Evolutionary conservation across 2,113 vertebrate species (phyloP).

Genomic region (Zapus hudsonius): DNA sequence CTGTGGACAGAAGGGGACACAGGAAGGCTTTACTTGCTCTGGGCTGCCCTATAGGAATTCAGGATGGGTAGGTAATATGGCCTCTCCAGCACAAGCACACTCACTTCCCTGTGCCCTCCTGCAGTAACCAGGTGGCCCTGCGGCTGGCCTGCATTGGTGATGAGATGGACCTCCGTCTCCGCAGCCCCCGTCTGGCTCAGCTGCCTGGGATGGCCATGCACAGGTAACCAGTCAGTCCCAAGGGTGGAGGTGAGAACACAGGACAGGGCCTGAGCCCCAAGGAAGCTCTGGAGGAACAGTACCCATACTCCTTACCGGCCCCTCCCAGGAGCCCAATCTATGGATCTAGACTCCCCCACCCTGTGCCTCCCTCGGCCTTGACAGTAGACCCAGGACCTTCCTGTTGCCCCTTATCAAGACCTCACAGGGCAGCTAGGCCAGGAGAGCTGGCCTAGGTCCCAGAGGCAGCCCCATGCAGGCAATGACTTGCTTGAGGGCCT

Average conservation of each 20-base stretch:
- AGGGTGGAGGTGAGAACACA: background rate
- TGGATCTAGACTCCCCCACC: background rate
- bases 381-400: background rate
- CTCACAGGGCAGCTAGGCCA: background rate
- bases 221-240: slow-evolving; percentile 44
- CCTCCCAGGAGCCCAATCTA: background rate
- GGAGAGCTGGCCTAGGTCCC: background rate
- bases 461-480: background rate
- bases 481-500: background rate
- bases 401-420: background rate
- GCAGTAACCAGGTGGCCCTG: slow-evolving; percentile 85
- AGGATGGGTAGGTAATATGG: background rate
- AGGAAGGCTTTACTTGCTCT: background rate
- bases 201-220: slow-evolving; percentile 37
- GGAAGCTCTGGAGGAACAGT: background rate
- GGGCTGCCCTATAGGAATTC: too few species aligned
- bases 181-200: background rate
- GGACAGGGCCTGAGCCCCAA: background rate
- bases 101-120: background rate
- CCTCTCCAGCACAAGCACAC: background rate
- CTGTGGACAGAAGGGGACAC: background rate
- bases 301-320: too few species aligned
- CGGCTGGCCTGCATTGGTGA: slow-evolving; percentile 93
- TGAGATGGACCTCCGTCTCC: slow-evolving; percentile 83
- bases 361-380: background rate